Percentiles rank a stretch among this genome's conserved stretches.
phyloP scores from a whole-genome alignment of 2,113 vertebrate species.

The Saguinus imperator region DNA sequence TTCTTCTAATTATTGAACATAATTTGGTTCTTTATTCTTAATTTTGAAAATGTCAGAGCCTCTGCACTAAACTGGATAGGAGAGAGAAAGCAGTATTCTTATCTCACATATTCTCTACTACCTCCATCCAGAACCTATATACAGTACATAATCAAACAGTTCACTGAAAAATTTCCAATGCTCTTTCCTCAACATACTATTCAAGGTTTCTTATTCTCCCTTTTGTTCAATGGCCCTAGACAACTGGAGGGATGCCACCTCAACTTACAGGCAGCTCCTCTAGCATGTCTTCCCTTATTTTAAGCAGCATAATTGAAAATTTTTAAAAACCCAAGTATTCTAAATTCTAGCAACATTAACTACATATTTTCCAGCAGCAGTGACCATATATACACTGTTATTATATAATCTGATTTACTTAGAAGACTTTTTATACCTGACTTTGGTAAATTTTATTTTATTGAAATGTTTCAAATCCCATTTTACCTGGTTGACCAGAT shows the following conservation, averaged over 20 bases:
- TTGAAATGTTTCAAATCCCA: constrained; percentile 30
- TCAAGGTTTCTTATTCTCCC: background rate
- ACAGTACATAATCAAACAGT: background rate
- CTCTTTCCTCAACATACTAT: background rate
- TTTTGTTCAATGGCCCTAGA: background rate
- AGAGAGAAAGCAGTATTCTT: background rate
- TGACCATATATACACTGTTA: background rate
- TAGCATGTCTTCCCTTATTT: background rate
- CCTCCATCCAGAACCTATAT: background rate
- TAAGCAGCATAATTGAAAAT: background rate
- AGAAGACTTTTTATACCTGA: background rate
- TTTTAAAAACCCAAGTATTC: background rate
- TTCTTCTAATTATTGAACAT: background rate
- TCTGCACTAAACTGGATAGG: background rate
- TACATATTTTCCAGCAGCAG: background rate
- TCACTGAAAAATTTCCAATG: background rate
- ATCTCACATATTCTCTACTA: background rate
- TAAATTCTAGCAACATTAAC: background rate
- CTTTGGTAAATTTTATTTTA: constrained; percentile 7
- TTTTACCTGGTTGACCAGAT: background rate
- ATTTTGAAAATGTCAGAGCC: background rate
- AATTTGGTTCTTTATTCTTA: constrained; percentile 7
- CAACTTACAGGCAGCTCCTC: background rate
- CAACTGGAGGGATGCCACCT: background rate
- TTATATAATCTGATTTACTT: constrained; percentile 14